Evolutionary conservation across 2,113 vertebrate genomes (phyloP).

Genomic region (Trinectes maculatus): DNA sequence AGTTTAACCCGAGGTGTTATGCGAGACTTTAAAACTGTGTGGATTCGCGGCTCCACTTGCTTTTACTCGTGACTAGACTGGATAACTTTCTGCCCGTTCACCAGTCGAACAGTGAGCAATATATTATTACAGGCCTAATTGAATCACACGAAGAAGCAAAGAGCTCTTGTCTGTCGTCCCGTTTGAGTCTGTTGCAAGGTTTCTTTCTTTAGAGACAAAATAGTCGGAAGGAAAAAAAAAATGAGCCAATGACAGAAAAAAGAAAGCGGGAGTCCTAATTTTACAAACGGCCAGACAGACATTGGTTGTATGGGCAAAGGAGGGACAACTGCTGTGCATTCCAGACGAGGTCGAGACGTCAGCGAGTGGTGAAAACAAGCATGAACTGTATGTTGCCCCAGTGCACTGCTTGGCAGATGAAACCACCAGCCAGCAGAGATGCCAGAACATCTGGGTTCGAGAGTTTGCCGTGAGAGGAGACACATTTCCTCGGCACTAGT

Average conservation of each 20-base stretch:
- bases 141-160: constrained; percentile 50
- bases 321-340: constrained; percentile 80
- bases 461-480: constrained; percentile 24
- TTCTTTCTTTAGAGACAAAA: constrained; percentile 43
- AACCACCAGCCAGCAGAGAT: constrained; percentile 61
- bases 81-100: constrained; percentile 35
- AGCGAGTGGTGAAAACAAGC: constrained; percentile 69
- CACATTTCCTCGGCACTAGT: constrained; percentile 27
- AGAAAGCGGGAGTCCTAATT: constrained; percentile 52
- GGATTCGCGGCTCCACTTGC: constrained; percentile 22
- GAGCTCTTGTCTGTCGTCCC: constrained; percentile 38
- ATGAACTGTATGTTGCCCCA: constrained; percentile 64
- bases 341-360: constrained; percentile 74
- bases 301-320: constrained; percentile 59
- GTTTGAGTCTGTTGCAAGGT: constrained; percentile 11
- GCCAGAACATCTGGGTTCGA: constrained; percentile 76
- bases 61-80: constrained; percentile 13
- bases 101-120: constrained; percentile 8
- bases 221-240: neutral
- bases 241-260: constrained; percentile 29
- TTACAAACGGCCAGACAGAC: constrained; percentile 67
- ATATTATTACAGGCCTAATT: constrained; percentile 52
- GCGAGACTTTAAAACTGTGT: constrained; percentile 12
- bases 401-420: constrained; percentile 63
- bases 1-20: constrained; percentile 2